Evolutionary conservation across 2,113 vertebrate genomes (phyloP), one percentile per base, ranked within the genome.

Genomic region (Opisthocomus hoazin): DNA sequence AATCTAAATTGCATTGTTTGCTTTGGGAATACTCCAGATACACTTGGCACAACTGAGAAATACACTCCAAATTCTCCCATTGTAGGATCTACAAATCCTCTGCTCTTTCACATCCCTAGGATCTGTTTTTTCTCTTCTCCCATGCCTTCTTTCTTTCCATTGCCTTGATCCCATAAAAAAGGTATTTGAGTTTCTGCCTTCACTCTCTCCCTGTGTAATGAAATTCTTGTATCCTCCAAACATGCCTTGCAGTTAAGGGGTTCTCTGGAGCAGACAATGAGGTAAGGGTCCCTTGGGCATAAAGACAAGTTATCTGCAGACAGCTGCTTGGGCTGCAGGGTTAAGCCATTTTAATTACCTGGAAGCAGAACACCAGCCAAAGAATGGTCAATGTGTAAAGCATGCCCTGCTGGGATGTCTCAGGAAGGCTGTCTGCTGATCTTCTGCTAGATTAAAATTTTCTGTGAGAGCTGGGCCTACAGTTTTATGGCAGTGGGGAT

Each of bases 311-410:
- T 14, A 91, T 84, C 82, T 93, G 89, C 94, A 96, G 90, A 87
- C 94, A 95, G 94, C 95, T 94, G 95, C 80, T 91, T 66, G 96
- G 93, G 71, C 94, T 96, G 96, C 91, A 90, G 93, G 94, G 90
- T 94, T 96, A 96, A 97, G 77, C 93, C 82, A 23, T 69, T 97
- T 96, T 96, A 97, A 97, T 97, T 85, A 96, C 89, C 94, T 89
- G 80, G 74, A 69, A 96, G 89, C 96, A 87, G 56, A 94, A 89
- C 94, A 57, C 81, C 93, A 90, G 92, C 65, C 73, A 27, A 90
- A 83, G 84, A 84, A 74, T 4, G 73, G 93, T 79, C 89, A 68
- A 16, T 16, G 84, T 66, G 78, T 75, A 84, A 89, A 92, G 93
- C 81, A 82, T 90, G 64, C 41, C 90, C 86, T 21, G 57, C 90